These are phyloP conservation scores for Platyscapa corneri DNA, from an alignment of 1,140 invertebrate species.

Conservation along the genomic window DNA sequence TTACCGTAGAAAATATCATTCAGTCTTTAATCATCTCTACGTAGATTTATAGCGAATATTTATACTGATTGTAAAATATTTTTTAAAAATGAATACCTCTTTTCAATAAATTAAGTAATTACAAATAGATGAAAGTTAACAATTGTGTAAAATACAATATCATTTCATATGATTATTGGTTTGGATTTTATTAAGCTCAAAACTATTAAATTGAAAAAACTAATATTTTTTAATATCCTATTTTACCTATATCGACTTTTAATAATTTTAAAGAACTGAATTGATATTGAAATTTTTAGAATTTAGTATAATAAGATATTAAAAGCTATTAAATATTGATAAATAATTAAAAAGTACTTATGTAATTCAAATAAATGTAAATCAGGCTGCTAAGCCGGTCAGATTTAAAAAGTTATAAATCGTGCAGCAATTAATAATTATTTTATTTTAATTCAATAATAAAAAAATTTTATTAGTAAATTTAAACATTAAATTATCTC, in stretches of 20 bases:
- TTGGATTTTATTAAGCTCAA: background rate
- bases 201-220: background rate
- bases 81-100: too few relatives aligned
- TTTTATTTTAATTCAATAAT: background rate
- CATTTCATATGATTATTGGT: background rate
- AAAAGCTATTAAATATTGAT: background rate
- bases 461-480: background rate
- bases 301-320: background rate
- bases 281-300: background rate
- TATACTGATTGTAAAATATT: too few relatives aligned
- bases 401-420: background rate
- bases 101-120: too few relatives aligned
- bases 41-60: too few relatives aligned
- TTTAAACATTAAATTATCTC: background rate
- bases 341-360: background rate
- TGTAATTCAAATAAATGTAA: background rate
- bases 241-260: background rate
- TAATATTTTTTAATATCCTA: background rate
- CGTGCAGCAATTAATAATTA: background rate
- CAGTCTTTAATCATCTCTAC: too few relatives aligned
- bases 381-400: background rate
- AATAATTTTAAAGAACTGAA: background rate
- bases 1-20: too few relatives aligned
- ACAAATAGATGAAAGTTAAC: too few relatives aligned
- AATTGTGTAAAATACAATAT: too few relatives aligned